These are phyloP conservation scores for Saxidomus purpurata DNA, from an alignment of 1,140 invertebrate genomes.

Conservation along the genomic window DNA sequence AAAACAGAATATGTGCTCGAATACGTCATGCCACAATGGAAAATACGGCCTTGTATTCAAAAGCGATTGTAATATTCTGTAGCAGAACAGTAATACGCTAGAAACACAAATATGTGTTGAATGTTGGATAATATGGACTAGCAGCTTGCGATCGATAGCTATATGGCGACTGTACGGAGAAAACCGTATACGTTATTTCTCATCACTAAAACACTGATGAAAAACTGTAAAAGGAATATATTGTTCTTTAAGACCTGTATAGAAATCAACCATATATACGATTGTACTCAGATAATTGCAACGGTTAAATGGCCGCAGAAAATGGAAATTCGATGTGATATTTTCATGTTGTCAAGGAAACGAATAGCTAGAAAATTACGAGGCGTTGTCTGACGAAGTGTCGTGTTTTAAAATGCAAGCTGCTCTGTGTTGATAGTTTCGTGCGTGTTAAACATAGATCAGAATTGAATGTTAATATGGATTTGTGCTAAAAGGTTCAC, in stretches of 20 bases:
- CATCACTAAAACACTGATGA: slow-evolving; percentile 6
- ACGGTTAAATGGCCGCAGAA: background rate
- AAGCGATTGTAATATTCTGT: background rate
- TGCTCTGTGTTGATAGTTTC: background rate
- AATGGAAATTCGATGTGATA: slow-evolving; percentile 18
- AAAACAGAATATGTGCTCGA: too few relatives aligned
- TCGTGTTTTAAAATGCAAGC: slow-evolving; percentile 22
- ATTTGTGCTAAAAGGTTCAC: background rate
- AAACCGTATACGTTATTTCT: background rate
- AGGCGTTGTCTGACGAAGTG: slow-evolving; percentile 20
- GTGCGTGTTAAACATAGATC: background rate
- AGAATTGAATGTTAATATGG: background rate
- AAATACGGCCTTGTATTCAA: background rate
- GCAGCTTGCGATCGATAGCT: background rate
- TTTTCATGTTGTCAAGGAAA: slow-evolving; percentile 19
- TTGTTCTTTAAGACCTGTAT: background rate
- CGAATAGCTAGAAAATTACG: slow-evolving; percentile 6
- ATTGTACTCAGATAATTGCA: background rate
- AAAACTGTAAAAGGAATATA: background rate
- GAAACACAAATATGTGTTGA: slow-evolving; percentile 22
- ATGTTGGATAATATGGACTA: background rate
- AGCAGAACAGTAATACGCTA: background rate
- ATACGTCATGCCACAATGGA: too few relatives aligned
- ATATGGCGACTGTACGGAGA: background rate
- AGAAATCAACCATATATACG: background rate